Evolutionary conservation across 64 coral and sea anemone species (phyloP).

Genomic region (Montipora capricornis): DNA sequence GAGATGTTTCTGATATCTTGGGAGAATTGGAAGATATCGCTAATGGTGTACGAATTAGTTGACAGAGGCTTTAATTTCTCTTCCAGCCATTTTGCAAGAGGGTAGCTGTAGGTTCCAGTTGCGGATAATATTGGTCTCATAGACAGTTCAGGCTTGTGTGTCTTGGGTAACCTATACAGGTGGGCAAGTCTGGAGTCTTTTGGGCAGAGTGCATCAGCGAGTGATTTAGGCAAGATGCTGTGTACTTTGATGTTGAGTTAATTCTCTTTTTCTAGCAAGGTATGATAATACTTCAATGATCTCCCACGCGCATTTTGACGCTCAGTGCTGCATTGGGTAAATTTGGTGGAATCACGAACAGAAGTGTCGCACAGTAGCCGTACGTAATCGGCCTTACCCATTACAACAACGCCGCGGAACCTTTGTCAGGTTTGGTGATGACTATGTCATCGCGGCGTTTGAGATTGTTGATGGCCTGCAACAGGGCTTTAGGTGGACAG

Average conservation of each 20-base stretch:
- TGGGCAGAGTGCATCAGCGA: no score
- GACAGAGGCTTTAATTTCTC: no score
- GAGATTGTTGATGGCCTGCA: background rate
- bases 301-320: no score
- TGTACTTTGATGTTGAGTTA: background rate
- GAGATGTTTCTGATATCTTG: no score
- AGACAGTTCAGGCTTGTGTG: background rate
- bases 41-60: no score
- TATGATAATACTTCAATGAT: no score
- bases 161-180: background rate
- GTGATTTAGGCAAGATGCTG: no score
- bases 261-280: background rate
- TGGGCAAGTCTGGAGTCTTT: background rate
- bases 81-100: no score
- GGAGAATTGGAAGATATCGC: no score
- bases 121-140: no score
- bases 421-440: background rate
- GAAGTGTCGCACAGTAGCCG: background rate
- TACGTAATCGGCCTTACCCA: background rate
- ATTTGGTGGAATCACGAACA: background rate
- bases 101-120: no score
- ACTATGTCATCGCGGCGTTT: background rate
- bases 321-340: no score
- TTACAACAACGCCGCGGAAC: background rate
- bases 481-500: conserved; percentile 21